Conservation (phyloP, 2,113 vertebrate genomes). For the Elephantulus edwardii region DNA sequence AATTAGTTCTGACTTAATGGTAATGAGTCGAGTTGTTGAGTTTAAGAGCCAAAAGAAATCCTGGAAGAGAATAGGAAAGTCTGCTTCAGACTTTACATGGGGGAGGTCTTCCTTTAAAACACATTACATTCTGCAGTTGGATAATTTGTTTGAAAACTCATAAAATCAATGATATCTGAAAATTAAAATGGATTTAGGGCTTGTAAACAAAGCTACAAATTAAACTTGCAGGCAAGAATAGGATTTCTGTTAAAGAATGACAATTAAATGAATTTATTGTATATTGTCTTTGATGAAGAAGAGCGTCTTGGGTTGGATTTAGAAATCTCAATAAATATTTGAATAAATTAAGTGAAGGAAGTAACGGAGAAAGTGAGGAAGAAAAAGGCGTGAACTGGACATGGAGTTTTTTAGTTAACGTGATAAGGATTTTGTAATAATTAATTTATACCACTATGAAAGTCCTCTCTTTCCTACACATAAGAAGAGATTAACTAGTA, state of each 20-base stretch:
- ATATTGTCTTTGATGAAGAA: not conserved
- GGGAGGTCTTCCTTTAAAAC: not conserved
- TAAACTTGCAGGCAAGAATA: not conserved
- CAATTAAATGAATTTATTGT: slow-evolving; percentile 33
- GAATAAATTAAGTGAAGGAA: not conserved
- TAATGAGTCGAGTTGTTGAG: too few species aligned
- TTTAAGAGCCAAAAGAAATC: not conserved
- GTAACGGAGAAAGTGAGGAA: not conserved
- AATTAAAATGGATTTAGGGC: slow-evolving; percentile 23
- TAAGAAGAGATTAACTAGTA: not conserved
- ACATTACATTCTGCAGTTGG: not conserved
- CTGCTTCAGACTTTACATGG: not conserved
- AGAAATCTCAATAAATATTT: not conserved
- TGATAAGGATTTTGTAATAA: not conserved
- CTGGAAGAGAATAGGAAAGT: not conserved
- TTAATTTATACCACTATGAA: not conserved
- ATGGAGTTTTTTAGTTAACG: slow-evolving; percentile 6
- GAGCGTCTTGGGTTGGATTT: not conserved
- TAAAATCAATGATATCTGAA: not conserved
- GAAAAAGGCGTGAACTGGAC: not conserved
- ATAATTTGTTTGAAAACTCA: not conserved
- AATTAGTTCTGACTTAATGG: too few species aligned
- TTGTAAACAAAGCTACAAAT: slow-evolving; percentile 35
- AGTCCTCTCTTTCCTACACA: not conserved
- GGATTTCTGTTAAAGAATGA: slow-evolving; percentile 35